Base-by-base conservation (phyloP, 2,888 invertebrate species). In the Dorcus hopei region DNA sequence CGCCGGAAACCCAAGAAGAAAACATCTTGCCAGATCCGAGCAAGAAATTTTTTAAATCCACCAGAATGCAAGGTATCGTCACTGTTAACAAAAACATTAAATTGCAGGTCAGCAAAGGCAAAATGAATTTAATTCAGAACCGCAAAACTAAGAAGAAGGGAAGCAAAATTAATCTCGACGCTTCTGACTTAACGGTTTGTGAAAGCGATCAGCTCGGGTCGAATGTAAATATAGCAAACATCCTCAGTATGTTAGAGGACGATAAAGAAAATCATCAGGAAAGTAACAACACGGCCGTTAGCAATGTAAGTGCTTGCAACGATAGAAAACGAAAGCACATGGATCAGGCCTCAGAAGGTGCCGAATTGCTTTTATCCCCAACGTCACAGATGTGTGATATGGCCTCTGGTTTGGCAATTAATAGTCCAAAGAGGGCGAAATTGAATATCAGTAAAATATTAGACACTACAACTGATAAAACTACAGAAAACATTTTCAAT, bases 321-420 rank as follows among this genome's bases (percentile, higher is more conserved):
- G 57, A 49, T 26, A 57, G 33, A 38, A 58, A 49, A 52, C 58
- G 52, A 63, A 64, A 54, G 42, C 48, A 41, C 50, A 42, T 52
- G 38, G 49, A 51, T 8, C 48, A 53, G 11, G 53, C 48, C 9
- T 38, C 8, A 39, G 56, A 64, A 23, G 54, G 59, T 0, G 65
- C 67, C 11, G 68, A 71, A 38, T 53, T 70, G 38, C 65, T 77
- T 38, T 62, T 82, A 69, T 82, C 83, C 2, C 82, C 82, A 3
- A 80, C 80, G 6, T 81, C 80, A 38, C 80, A 81, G 65, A 79
- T 83, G 67, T 78, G 77, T 62, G 79, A 78, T 62, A 81, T 82
- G 78, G 79, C 82, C 3, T 82, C 81, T 0, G 79, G 75, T 3
- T 66, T 80, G 57, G 78, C 77, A 1, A 57, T 79, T 6, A 79